Base-by-base conservation (phyloP, 2,113 vertebrate species). In the Numida meleagris region DNA sequence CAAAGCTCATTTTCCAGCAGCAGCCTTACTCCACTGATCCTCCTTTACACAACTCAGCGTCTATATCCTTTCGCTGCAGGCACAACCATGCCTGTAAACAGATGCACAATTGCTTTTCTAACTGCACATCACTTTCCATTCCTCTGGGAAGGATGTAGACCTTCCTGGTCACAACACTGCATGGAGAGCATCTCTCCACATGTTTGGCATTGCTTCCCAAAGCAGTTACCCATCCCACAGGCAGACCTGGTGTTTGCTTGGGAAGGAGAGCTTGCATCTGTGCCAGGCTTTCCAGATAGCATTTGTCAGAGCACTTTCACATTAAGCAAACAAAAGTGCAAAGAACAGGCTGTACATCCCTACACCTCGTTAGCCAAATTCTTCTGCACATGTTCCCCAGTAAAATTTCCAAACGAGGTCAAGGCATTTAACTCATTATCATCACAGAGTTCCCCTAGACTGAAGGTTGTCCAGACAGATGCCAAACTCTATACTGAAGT, bases 361-460 rank as follows among this genome's bases (percentile, higher is more conserved):
- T 81, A 23, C 36, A 3, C 10, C 11, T 77, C 0, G 0, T 53
- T 76, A 83, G 82, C 80, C 82, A 93, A 90, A 51, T 53, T 70
- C 76, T 50, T 72, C 80, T 95, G 76, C 79, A 90, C 40, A 16
- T 57, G n/a, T 87, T 95, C 43, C 59, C 24, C 25, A 36, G 58
- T 66, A 81, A 86, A 62, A 88, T 86, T 90, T 75, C 48, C 62
- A 78, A 48, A 75, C 0, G 7, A 83, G 51, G 82, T 95, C 88
- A 88, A 83, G 79, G 61, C 50, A 58, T 88, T 91, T 81, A 83
- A 81, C 21, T 94, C 76, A 84, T 92, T 78, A 51, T 63, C 85
- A 75, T 88, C 51, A 75, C 0, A 40, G 34, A 83, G 45, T 38
- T 88, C 66, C 29, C 31, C 10, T 21, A 65, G 88, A 50, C 61